Conservation (phyloP, 2,888 invertebrate species). For the Calephelis perditalis region DNA sequence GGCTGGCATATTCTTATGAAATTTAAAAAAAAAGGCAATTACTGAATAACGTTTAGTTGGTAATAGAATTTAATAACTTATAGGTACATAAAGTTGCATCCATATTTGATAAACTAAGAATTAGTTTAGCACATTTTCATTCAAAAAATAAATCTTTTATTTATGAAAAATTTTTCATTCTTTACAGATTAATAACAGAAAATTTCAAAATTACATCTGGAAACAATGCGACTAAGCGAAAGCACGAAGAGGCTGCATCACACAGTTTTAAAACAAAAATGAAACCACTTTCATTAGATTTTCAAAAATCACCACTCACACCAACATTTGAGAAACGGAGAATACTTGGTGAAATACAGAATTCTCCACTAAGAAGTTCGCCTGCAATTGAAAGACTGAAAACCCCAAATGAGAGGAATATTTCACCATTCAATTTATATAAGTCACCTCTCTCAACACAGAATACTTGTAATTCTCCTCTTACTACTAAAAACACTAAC, state of each 20-base stretch:
- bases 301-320: conserved; percentile 45
- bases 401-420: conserved; percentile 27
- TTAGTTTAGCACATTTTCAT: no score
- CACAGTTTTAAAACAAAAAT: conserved; percentile 61
- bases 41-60: no score
- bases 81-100: no score
- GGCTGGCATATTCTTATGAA: no score
- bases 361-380: conserved; percentile 37
- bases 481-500: conserved; percentile 1
- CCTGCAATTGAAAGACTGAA: conserved; percentile 46
- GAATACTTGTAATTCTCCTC: conserved; percentile 12
- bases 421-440: conserved; percentile 5
- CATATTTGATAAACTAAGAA: no score
- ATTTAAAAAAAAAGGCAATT: no score
- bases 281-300: conserved; percentile 59
- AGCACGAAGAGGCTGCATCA: conserved; percentile 54
- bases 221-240: conserved; percentile 60
- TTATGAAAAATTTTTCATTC: conserved; percentile 4
- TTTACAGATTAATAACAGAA: conserved; percentile 71
- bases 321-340: conserved; percentile 50
- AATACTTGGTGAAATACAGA: conserved; percentile 51
- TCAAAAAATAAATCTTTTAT: no score
- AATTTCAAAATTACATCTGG: conserved; percentile 74
- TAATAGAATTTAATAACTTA: no score
- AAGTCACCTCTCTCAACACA: conserved; percentile 25